Percentiles rank a stretch among this genome's conserved stretches.
phyloP scores from a whole-genome alignment of 2,888 invertebrate genomes.

The Netelia melanura region DNA sequence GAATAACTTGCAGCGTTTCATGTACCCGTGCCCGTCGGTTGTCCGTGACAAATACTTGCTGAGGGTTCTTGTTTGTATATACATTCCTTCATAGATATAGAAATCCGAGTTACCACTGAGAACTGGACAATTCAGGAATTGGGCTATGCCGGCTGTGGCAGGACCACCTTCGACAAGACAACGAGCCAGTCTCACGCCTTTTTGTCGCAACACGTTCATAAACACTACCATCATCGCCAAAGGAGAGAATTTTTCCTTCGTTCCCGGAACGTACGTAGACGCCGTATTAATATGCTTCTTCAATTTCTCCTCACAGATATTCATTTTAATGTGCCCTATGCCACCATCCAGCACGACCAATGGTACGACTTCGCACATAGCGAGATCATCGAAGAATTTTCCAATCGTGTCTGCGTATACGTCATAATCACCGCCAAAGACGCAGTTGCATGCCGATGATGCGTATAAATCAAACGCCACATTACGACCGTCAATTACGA shows the following conservation, averaged over 20 bases:
- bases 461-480: slow-evolving; percentile 90
- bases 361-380: slow-evolving; percentile 89
- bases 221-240: slow-evolving; percentile 91
- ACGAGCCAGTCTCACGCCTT: slow-evolving; percentile 89
- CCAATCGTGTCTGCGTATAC: slow-evolving; percentile 88
- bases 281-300: slow-evolving; percentile 87
- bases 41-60: slow-evolving; percentile 82
- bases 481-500: slow-evolving; percentile 94
- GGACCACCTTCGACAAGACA: slow-evolving; percentile 96
- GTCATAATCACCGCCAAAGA: slow-evolving; percentile 95
- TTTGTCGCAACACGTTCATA: slow-evolving; percentile 88
- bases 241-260: slow-evolving; percentile 89
- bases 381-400: slow-evolving; percentile 89
- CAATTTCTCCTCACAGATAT: slow-evolving; percentile 88
- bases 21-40: slow-evolving; percentile 77
- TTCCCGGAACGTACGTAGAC: slow-evolving; percentile 85
- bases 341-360: slow-evolving; percentile 94
- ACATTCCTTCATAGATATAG: slow-evolving; percentile 93
- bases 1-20: slow-evolving; percentile 90
- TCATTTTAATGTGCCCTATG: slow-evolving; percentile 89
- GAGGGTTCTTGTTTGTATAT: slow-evolving; percentile 91
- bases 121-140: slow-evolving; percentile 92
- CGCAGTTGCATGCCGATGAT: slow-evolving; percentile 88
- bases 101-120: slow-evolving; percentile 98
- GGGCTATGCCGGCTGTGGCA: slow-evolving; percentile 93